Conservation (phyloP, 2,113 vertebrate species). For the Gambusia holbrooki region DNA sequence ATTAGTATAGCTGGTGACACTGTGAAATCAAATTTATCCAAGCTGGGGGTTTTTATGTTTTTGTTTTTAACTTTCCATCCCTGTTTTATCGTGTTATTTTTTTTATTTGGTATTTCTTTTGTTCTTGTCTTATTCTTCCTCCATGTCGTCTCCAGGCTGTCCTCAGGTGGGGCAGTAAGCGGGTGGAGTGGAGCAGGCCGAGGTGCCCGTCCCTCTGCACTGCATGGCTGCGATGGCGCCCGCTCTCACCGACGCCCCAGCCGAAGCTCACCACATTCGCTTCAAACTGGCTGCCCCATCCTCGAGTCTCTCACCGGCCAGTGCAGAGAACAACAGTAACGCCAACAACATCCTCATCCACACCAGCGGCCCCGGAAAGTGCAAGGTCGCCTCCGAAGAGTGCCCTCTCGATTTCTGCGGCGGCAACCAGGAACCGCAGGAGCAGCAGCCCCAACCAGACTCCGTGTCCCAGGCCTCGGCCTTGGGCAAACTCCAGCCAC, state of each 20-base stretch:
- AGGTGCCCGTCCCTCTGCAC: slow-evolving; percentile 93
- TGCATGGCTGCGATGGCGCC: slow-evolving; percentile 99
- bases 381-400: slow-evolving; percentile 88
- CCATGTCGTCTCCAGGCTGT: slow-evolving; percentile 81
- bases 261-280: slow-evolving; percentile 99
- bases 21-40: background rate
- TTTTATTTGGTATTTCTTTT: slow-evolving; percentile 1
- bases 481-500: slow-evolving; percentile 91
- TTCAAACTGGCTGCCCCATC: slow-evolving; percentile 99
- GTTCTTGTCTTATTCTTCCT: background rate
- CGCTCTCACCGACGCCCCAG: slow-evolving; percentile 99
- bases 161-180: slow-evolving; percentile 88
- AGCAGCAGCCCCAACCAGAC: slow-evolving; percentile 67
- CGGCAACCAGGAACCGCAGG: slow-evolving; percentile 81
- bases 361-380: slow-evolving; percentile 87
- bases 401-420: slow-evolving; percentile 86
- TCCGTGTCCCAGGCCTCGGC: slow-evolving; percentile 64
- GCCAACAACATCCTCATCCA: slow-evolving; percentile 92
- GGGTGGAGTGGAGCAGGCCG: slow-evolving; percentile 90
- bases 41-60: background rate
- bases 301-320: slow-evolving; percentile 93
- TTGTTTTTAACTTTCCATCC: background rate
- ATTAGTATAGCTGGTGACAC: background rate
- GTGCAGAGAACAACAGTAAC: slow-evolving; percentile 96
- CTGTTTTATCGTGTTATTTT: background rate